Base-by-base conservation (phyloP, 2,797 vertebrate genomes). In the Orestias chungarensis region DNA sequence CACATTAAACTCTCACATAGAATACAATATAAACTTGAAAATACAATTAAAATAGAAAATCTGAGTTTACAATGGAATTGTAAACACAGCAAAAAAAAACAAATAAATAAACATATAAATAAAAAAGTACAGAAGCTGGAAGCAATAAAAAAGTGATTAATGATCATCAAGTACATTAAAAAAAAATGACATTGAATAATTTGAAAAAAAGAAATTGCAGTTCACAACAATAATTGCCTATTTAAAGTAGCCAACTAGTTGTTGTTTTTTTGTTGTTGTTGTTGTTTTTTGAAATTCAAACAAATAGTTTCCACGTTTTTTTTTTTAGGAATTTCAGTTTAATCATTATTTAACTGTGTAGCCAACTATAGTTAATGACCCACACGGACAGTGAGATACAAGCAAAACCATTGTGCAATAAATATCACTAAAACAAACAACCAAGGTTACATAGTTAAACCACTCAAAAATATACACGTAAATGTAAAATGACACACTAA, bases 341-440 rank as follows among this genome's bases (percentile, higher is more conserved):
- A 25, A 59, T 38, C 23, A 46, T 44, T 47, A 70, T 47, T 20
- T 31, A 57, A 69, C 43, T 59, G 25, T 55, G 44, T 29, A n/a
- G 43, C 27, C 15, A 20, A 17, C 29, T 74, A 17, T 77, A 8
- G 29, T 17, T 55, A 38, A 62, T 67, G 2, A 65, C 68, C 15
- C 38, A n/a, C 23, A n/a, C 42, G 33, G 14, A 25, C 59, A 33
- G 18, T 38, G 44, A 66, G 0, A 40, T 8, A 6, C 9, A 64
- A 70, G 50, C 23, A 54, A 71, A 76, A 62, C 31, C 18, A 70
- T 38, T 3, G 54, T 71, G 18, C 35, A 55, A 23, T 40, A 64
- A 71, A 65, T 27, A 70, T 43, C 29, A 1, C 0, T 46, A 66
- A 38, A 43, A 66, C 68, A 43, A 52, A 68, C 59, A 74, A 71